A percentile compares a stretch with the other conserved stretches of the same genome.
phyloP scores from a whole-genome alignment of 2,113 vertebrate species.

The Meleagris gallopavo region DNA sequence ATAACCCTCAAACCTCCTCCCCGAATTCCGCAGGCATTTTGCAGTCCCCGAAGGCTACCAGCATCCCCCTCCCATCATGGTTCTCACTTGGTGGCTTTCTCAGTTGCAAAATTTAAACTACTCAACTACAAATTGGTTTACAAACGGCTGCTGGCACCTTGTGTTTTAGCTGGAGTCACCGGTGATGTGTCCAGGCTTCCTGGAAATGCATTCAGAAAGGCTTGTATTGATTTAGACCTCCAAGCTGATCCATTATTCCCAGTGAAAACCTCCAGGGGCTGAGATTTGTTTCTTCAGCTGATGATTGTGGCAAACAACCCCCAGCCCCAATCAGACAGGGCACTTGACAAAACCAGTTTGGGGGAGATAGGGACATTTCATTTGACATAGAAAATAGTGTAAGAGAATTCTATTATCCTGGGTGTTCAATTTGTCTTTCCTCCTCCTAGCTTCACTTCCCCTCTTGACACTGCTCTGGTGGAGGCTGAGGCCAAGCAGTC shows the following conservation, averaged over 20 bases:
- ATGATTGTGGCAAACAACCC: neutral
- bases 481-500: neutral
- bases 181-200: slow-evolving; percentile 20
- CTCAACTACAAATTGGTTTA: slow-evolving; percentile 56
- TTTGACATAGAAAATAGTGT: neutral
- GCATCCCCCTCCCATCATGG: neutral
- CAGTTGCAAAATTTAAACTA: slow-evolving; percentile 31
- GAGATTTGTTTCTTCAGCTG: slow-evolving; percentile 22
- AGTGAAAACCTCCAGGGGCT: slow-evolving; percentile 15
- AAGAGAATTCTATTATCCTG: neutral
- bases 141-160: slow-evolving; percentile 22
- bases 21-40: neutral
- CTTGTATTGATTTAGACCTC: slow-evolving; percentile 55
- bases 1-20: neutral
- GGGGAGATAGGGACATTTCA: neutral
- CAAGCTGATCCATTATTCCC: neutral
- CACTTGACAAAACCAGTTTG: slow-evolving; percentile 9
- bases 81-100: neutral
- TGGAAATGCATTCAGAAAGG: slow-evolving; percentile 55
- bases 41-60: neutral
- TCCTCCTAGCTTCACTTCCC: neutral
- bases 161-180: slow-evolving; percentile 40
- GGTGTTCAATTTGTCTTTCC: neutral
- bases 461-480: neutral
- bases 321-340: neutral